Percentiles rank a stretch among this genome's conserved stretches.
phyloP scores from a whole-genome alignment of 2,797 vertebrate genomes.

The Thalassophryne amazonica region DNA sequence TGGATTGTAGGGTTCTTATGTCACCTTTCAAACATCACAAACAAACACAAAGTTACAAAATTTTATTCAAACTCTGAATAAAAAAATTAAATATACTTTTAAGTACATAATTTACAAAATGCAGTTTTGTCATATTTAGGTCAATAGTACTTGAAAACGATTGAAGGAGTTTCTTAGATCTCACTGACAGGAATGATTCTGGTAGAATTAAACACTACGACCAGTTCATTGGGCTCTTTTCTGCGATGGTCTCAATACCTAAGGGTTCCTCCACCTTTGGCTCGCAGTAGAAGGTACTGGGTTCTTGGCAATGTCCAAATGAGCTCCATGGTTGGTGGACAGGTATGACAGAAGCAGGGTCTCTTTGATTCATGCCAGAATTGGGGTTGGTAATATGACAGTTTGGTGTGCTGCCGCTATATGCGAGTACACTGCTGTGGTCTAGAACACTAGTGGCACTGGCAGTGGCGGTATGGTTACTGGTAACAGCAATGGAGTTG shows the following conservation, averaged over 20 bases:
- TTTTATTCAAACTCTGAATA: slow-evolving; percentile 32
- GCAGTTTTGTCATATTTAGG: too few relatives aligned
- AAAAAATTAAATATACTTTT: slow-evolving; percentile 49
- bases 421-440: slow-evolving; percentile 20
- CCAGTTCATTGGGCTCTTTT: slow-evolving; percentile 50
- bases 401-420: slow-evolving; percentile 26
- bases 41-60: background rate
- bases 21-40: slow-evolving; percentile 4
- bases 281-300: slow-evolving; percentile 51
- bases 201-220: slow-evolving; percentile 26
- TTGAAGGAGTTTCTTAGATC: background rate
- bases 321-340: slow-evolving; percentile 65
- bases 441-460: slow-evolving; percentile 2
- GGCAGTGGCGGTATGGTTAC: background rate
- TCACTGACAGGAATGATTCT: slow-evolving; percentile 16
- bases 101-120: slow-evolving; percentile 31
- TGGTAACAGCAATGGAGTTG: slow-evolving; percentile 15
- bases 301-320: slow-evolving; percentile 49
- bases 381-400: slow-evolving; percentile 33
- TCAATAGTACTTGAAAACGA: background rate
- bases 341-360: slow-evolving; percentile 16
- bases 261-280: slow-evolving; percentile 39
- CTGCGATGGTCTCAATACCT: slow-evolving; percentile 17
- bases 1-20: too few relatives aligned
- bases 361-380: slow-evolving; percentile 46